Base-by-base conservation (phyloP, 2,888 invertebrate genomes). In the Mesoligia furuncula region DNA sequence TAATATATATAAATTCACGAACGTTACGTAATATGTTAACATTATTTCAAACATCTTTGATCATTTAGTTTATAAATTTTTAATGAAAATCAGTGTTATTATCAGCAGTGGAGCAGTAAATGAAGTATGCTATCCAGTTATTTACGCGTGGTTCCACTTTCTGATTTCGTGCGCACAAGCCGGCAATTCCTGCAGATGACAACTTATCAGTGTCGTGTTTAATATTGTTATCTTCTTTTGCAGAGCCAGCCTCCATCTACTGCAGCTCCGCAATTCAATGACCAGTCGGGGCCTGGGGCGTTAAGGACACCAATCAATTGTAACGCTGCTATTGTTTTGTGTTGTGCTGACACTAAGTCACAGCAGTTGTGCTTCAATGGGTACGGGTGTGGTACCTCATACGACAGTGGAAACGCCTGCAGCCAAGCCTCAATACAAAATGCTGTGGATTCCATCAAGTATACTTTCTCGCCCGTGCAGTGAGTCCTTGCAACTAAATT, bases 281-380 rank as follows among this genome's bases (percentile, higher is more conserved):
- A 67, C 24, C 51, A 51, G 54, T 36, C 81, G 7, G 31, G 48
- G 4, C n/a, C 79, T 7, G 39, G 51, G 1, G 0, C 13, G 4
- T 72, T 83, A 24, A 84, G 74, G 13, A 42, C 84, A 13, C 92
- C 92, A 0, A 88, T 86, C 5, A 86, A 87, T 77, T 96, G 96
- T 82, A 93, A 93, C 65, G 93, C 94, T 24, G 93, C 94, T 1
- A 90, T 95, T 62, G 86, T 96, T 0, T 89, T 92, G 3, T 96
- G 96, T 89, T 96, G 96, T 79, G 89, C 84, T 17, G 75, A 81
- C 2, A 79, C 87, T 2, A 73, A 80, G 31, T 15, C 74, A 6
- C 83, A 90, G 48, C 92, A 91, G 31, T 66, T 86, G 20, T 96
- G 96, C 81, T 95, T 96, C 84, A 81, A 75, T 15, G 86, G 84